phyloP scores from a whole-genome alignment of 2,797 vertebrate genomes.

The Phalanger gymnotis region DNA sequence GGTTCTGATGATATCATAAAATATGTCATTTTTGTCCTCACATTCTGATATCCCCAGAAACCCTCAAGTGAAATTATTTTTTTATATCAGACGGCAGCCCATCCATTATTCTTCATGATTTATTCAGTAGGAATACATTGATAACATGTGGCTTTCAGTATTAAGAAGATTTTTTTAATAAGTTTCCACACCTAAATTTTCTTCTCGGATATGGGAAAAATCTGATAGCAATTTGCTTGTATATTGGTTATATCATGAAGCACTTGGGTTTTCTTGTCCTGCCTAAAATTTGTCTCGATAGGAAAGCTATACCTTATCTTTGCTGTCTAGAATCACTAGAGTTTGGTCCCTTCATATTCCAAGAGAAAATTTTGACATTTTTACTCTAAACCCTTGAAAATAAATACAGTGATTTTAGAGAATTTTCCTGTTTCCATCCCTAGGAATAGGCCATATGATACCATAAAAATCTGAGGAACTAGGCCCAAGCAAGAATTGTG shows the following conservation, averaged over 20 bases:
- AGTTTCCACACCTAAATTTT: neutral
- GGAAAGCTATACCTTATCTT: constrained; percentile 43
- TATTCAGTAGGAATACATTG: constrained; percentile 53
- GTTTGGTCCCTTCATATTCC: neutral
- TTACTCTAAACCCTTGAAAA: constrained; percentile 20
- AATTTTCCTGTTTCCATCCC: constrained; percentile 33
- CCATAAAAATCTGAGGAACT: constrained; percentile 13
- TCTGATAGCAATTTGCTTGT: constrained; percentile 26
- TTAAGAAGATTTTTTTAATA: constrained; percentile 8
- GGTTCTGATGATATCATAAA: constrained; percentile 35
- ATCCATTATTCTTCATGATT: constrained; percentile 37
- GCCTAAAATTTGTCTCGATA: constrained; percentile 29
- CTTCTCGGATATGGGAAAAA: constrained; percentile 4
- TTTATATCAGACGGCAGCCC: constrained; percentile 31
- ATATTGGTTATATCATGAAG: constrained; percentile 1
- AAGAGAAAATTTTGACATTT: constrained; percentile 42
- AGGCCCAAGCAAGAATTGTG: constrained; percentile 27
- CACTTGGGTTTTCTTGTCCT: constrained; percentile 28
- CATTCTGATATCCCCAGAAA: constrained; percentile 49
- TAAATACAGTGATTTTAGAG: constrained; percentile 9
- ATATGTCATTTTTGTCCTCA: neutral
- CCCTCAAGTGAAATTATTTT: constrained; percentile 16
- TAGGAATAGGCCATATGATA: constrained; percentile 4
- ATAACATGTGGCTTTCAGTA: constrained; percentile 32
- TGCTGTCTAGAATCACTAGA: constrained; percentile 23